phyloP scores from a whole-genome alignment of 2,888 invertebrate species.

The Mesoligia furuncula region DNA sequence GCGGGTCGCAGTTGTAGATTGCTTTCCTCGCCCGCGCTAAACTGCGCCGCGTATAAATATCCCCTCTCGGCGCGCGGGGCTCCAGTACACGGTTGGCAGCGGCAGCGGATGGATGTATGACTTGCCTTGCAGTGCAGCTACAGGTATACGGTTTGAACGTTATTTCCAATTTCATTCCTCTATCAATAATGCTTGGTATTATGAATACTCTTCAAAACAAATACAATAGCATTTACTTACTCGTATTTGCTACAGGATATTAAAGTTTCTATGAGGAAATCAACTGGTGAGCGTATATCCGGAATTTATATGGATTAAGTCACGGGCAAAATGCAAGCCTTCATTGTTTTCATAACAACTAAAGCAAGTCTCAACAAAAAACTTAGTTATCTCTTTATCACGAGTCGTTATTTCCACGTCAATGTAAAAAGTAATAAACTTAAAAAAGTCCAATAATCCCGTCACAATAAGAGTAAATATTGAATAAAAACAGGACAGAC shows the following conservation, averaged over 20 bases:
- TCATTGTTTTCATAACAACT: neutral
- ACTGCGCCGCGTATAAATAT: too few species aligned
- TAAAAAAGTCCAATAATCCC: constrained; percentile 66
- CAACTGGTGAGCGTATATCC: constrained; percentile 26
- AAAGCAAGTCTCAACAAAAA: neutral
- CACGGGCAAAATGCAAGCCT: neutral
- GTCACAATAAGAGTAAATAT: constrained; percentile 79
- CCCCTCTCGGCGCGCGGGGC: too few species aligned
- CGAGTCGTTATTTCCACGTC: constrained; percentile 31
- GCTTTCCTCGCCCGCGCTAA: too few species aligned
- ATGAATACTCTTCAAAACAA: constrained; percentile 19
- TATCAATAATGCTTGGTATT: neutral
- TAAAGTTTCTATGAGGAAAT: constrained; percentile 36
- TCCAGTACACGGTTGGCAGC: too few species aligned
- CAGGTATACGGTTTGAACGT: neutral
- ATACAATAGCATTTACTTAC: constrained; percentile 21
- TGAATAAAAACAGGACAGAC: constrained; percentile 78
- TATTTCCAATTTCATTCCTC: neutral
- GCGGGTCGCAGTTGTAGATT: too few species aligned
- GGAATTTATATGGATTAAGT: constrained; percentile 9
- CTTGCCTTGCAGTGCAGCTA: too few species aligned
- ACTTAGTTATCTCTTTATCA: neutral
- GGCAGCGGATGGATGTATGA: too few species aligned
- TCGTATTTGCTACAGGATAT: constrained; percentile 44
- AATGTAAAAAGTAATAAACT: constrained; percentile 32